Evolutionary conservation across 1,140 invertebrate species (phyloP), one percentile per base, ranked within the genome.

Genomic region (Drosophila ficusphila): DNA sequence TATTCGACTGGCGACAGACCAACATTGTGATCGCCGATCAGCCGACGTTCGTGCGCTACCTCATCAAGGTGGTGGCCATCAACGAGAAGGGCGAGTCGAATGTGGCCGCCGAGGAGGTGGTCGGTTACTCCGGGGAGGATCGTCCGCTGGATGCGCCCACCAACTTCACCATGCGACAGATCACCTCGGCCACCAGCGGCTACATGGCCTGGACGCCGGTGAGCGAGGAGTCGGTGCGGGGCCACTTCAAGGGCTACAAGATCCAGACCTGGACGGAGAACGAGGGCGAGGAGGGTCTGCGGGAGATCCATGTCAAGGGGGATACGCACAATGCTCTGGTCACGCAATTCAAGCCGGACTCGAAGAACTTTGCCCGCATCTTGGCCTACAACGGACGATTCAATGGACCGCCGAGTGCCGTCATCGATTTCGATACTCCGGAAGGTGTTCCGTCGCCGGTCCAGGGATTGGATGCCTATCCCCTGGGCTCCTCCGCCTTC

Each of bases 61-160:
- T 94, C 60, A 97, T 99, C 49, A 98, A 97, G 93, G 97, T 99
- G 0, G 94, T 96, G 33, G 98, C 98, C 0, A 95, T 97, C 34
- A 99, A 99, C 92, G 95, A 95, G 54, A 94, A 94, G 53, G 99
- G 99, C 16, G 96, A 97, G 90, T 96, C 97, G 2, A 96, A 96
- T 90, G 95, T 96, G 3, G 93, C 95, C 0, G 95, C 97, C 0
- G 93, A 95, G 16, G 96, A 97, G 92, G 93, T 97, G 1, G 94
- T 95, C 52, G 99, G 99, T 7, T 99, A 95, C 92, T 99, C 98
- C 0, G 99, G 99, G 42, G 98, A 99, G 93, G 97, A 98, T 92
- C 93, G 95, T 68, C 98, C 97, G 0, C 91, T 93, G 0, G 94
- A 96, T 83, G 95, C 96, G 0, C 97, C 97, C 0, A 92, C 93